Evolutionary conservation across 2,888 invertebrate species (phyloP), one percentile per base, ranked within the genome.

Genomic region (Sminthurinus aureus): DNA sequence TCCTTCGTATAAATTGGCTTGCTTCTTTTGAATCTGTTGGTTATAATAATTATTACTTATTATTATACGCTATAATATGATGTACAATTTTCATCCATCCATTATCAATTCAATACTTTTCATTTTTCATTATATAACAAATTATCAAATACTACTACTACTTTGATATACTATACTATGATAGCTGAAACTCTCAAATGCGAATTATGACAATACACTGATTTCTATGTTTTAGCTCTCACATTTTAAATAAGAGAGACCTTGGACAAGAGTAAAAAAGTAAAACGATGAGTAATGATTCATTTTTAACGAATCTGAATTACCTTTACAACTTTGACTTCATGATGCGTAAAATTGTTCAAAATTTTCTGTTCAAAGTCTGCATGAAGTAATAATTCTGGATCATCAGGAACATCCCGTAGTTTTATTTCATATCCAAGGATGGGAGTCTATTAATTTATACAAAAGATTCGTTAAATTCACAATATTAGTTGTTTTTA

Each of bases 361-460:
- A 58, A 58, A 58, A n/a, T n/a, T n/a, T n/a, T n/a, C 66, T 26
- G 8, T 9, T 67, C 67, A 8, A 67, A 67, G n/a, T 67, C 79
- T 1, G n/a, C n/a, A 0, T 0, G 38, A 12, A 67, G 20, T 38
- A 79, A 15, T 18, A 66, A 15, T 0, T 26, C 15, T 8, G 50
- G 79, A 0, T 79, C 79, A 6, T 67, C 69, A 9, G 58, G 64
- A 0, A 79, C 20, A 79, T n/a, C 38, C 9, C 67, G 67, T 67
- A 79, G 15, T 18, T 15, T 66, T 3, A 79, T 38, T 18, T 67
- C 50, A 38, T 79, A 79, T 26, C 79, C 79, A 26, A 79, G 79
- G 38, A 79, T 12, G 18, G 79, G 79, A n/a, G 20, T 79, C 79
- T 79, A 6, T 13, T 8, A 4, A 20, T n/a, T n/a, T n/a, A n/a